phyloP scores from a whole-genome alignment of 2,113 vertebrate species.

The Eonycteris spelaea region DNA sequence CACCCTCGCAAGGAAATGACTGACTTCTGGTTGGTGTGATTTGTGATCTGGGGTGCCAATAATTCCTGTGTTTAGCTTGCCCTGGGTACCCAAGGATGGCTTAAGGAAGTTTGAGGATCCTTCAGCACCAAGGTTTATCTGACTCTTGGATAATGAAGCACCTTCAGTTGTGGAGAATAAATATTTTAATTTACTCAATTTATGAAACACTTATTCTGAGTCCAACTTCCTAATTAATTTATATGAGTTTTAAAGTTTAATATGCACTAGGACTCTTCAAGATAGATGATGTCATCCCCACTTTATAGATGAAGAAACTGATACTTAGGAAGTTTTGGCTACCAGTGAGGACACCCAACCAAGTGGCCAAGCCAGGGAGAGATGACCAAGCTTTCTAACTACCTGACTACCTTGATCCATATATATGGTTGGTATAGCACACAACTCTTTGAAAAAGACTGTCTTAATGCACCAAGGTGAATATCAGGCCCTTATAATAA shows the following conservation, averaged over 20 bases:
- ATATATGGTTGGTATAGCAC: conserved; percentile 63
- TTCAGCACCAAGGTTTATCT: not conserved
- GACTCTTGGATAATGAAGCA: not conserved
- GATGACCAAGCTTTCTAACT: not conserved
- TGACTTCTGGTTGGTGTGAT: not conserved
- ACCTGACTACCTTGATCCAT: not conserved
- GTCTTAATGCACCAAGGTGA: conserved; percentile 74
- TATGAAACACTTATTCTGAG: not conserved
- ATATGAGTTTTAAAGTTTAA: not conserved
- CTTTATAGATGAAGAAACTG: not conserved
- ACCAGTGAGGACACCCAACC: rapidly evolving
- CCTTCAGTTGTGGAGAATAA: not conserved
- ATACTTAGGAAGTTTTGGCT: not conserved
- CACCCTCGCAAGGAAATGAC: not conserved
- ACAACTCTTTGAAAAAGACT: conserved; percentile 65
- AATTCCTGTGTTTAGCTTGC: not conserved
- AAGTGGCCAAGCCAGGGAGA: not conserved
- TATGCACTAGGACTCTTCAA: not conserved
- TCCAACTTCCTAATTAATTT: not conserved
- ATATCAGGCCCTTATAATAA: conserved; percentile 78
- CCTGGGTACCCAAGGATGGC: not conserved
- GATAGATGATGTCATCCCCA: not conserved
- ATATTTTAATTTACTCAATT: not conserved
- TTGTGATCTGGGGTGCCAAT: not conserved
- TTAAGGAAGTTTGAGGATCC: not conserved